Percentiles rank a stretch among this genome's conserved stretches.
Conservation (phyloP, 2,888 invertebrate species). For the Scaptomyza polygonia region DNA sequence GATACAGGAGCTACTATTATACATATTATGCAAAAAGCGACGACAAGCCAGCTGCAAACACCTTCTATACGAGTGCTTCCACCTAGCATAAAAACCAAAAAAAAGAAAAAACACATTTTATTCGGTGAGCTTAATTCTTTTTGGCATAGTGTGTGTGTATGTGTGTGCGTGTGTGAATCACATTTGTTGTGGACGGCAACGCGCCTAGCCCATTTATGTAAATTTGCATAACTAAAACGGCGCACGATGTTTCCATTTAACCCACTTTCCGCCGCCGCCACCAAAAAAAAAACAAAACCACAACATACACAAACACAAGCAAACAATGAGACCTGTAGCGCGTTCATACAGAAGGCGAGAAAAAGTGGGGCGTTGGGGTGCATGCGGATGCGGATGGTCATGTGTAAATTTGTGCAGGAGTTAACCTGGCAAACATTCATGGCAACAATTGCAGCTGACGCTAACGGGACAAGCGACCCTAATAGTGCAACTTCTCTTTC, state of each 20-base stretch:
- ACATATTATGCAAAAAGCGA: conserved; percentile 25
- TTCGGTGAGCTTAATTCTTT: conserved; percentile 53
- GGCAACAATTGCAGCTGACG: conserved; percentile 17
- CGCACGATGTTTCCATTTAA: conserved; percentile 68
- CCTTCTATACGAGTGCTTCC: conserved; percentile 29
- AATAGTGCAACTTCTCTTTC: conserved; percentile 26
- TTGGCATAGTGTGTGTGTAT: conserved; percentile 4
- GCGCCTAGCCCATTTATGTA: conserved; percentile 61
- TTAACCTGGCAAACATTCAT: conserved; percentile 18
- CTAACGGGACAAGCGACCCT: conserved; percentile 6
- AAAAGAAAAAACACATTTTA: conserved; percentile 28
- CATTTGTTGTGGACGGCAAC: conserved; percentile 52
- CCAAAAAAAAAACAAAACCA: conserved; percentile 52
- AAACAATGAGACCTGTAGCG: conserved; percentile 22
- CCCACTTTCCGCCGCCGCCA: conserved; percentile 66
- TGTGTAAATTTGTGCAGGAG: conserved; percentile 23
- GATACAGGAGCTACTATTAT: conserved; percentile 17
- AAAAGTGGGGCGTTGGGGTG: neutral
- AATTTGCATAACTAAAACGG: conserved; percentile 53
- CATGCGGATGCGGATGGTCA: conserved; percentile 9
- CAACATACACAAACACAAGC: conserved; percentile 23
- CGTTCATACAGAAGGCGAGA: neutral
- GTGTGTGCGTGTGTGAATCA: too few relatives aligned
- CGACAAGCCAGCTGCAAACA: conserved; percentile 19
- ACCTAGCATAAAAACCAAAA: conserved; percentile 24